These are phyloP conservation scores for Nomada ruficornis DNA, from an alignment of 2,888 invertebrate species.

Conservation along the genomic window DNA sequence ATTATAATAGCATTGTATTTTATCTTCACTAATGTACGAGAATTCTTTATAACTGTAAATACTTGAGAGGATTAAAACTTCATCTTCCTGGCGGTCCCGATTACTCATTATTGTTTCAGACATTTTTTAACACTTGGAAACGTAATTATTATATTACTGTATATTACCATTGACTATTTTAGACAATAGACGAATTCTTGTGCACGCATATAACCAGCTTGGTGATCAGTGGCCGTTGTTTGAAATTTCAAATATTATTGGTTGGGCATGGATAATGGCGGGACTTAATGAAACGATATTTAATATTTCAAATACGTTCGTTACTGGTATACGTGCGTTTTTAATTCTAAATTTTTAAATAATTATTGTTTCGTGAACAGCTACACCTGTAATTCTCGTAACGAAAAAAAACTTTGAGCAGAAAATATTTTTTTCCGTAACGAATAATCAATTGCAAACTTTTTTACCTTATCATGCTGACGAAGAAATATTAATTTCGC, in stretches of 20 bases:
- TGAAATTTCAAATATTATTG: no score
- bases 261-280: no score
- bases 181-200: not conserved
- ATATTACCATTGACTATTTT: no score
- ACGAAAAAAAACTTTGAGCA: not conserved
- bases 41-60: conserved; percentile 72
- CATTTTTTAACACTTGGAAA: conserved; percentile 8
- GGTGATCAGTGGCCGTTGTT: no score
- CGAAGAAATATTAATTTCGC: conserved; percentile 6
- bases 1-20: conserved; percentile 61
- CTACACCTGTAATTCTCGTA: not conserved
- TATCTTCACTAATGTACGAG: conserved; percentile 40
- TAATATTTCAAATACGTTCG: not conserved
- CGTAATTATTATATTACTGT: not conserved
- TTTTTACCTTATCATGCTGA: conserved; percentile 48
- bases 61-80: conserved; percentile 69
- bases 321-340: not conserved
- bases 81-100: conserved; percentile 68
- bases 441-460: not conserved
- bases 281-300: conserved; percentile 3
- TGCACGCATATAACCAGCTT: no score
- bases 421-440: not conserved
- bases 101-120: not conserved
- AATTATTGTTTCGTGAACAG: conserved; percentile 1
- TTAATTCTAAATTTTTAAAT: not conserved